Percentiles rank a stretch among this genome's conserved stretches.
phyloP scores from a whole-genome alignment of 35 echinoderm and acorn worm species.

The Holothuria glaberrima region DNA sequence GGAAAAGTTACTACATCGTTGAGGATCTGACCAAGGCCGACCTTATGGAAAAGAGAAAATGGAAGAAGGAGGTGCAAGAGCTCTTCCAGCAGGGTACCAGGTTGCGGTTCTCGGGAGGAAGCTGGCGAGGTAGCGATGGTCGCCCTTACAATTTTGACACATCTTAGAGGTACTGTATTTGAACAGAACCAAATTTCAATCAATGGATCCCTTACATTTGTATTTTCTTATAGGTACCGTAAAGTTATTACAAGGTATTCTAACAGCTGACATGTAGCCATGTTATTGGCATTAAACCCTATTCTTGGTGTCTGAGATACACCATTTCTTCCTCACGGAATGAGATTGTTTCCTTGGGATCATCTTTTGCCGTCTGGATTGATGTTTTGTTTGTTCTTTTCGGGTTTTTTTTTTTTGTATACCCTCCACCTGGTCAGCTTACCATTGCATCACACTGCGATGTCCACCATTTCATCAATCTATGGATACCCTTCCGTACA shows the following conservation, averaged over 20 bases:
- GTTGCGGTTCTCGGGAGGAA: neutral
- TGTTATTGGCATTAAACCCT: neutral
- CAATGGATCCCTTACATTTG: neutral
- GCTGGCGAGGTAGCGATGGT: neutral
- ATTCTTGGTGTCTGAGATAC: neutral
- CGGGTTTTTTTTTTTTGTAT: neutral
- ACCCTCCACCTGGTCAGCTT: neutral
- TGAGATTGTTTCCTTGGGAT: neutral
- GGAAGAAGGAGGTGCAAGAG: neutral
- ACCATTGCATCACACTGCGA: neutral
- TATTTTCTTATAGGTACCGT: neutral
- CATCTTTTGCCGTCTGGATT: neutral
- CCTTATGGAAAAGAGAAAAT: conserved; percentile 32
- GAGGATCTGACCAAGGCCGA: conserved; percentile 26
- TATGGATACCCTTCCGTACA: neutral
- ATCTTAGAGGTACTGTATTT: neutral
- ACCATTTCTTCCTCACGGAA: neutral
- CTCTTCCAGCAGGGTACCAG: neutral
- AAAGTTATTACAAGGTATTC: neutral
- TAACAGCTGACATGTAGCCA: neutral
- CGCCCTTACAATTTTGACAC: neutral
- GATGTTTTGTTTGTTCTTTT: neutral
- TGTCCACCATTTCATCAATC: neutral
- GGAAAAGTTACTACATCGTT: neutral
- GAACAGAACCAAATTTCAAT: neutral